Percentiles rank a stretch among this genome's conserved stretches.
These are phyloP conservation scores for Netelia fuscicornis DNA, from an alignment of 2,888 invertebrate species.

Conservation along the genomic window DNA sequence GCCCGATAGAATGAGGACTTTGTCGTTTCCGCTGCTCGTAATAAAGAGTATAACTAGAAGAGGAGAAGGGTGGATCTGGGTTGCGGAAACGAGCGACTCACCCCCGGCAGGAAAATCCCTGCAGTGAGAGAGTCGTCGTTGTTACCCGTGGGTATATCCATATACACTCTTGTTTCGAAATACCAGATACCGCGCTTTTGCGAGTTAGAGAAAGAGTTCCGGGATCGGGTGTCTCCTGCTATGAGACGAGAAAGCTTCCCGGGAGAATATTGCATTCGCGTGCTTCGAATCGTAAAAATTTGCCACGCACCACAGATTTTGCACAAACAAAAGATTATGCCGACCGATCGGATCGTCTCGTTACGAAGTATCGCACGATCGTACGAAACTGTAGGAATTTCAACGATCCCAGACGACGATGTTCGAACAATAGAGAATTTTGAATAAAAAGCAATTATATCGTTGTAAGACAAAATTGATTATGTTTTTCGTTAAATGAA, in stretches of 20 bases:
- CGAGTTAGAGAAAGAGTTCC: background rate
- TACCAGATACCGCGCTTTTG: too few species aligned
- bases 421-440: background rate
- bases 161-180: too few species aligned
- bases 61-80: background rate
- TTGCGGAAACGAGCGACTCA: conserved; percentile 2
- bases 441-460: too few species aligned
- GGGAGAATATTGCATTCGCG: background rate
- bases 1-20: conserved; percentile 1
- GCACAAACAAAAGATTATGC: conserved; percentile 8
- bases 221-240: background rate
- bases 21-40: conserved; percentile 7
- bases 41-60: conserved; percentile 14
- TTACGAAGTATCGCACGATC: background rate
- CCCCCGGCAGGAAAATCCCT: background rate
- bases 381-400: background rate
- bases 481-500: too few species aligned
- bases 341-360: conserved; percentile 18
- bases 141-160: background rate
- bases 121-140: background rate
- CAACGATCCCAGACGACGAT: background rate
- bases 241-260: background rate
- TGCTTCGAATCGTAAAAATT: conserved; percentile 10
- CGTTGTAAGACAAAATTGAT: too few species aligned
- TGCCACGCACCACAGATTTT: conserved; percentile 1